Conservation (phyloP, 2,797 vertebrate species). For the Thunnus albacares region DNA sequence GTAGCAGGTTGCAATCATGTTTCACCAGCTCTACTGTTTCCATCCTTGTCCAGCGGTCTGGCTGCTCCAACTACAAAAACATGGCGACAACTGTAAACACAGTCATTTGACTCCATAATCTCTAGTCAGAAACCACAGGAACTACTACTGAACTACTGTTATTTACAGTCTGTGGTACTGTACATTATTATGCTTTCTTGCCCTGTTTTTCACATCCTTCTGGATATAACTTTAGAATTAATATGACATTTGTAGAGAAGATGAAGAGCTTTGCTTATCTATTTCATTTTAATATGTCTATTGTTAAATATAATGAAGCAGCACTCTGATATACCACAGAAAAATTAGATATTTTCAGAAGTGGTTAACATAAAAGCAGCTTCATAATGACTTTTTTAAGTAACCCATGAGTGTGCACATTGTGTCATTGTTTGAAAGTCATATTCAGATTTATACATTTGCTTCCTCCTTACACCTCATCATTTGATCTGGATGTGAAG, state of each 20-base stretch:
- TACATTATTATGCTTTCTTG: not conserved
- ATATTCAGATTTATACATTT: slow-evolving; percentile 6
- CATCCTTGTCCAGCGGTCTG: too few species aligned
- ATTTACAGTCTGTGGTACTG: not conserved
- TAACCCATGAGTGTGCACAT: slow-evolving; percentile 6
- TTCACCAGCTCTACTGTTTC: not conserved
- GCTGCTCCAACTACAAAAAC: not conserved
- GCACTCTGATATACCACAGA: too few species aligned
- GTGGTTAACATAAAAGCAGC: not conserved
- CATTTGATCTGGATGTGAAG: slow-evolving; percentile 17
- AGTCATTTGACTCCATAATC: not conserved
- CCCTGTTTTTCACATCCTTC: not conserved
- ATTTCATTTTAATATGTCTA: not conserved
- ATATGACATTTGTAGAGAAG: not conserved
- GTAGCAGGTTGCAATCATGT: not conserved
- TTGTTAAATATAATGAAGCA: slow-evolving; percentile 6
- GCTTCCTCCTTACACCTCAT: not conserved
- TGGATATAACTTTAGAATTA: not conserved
- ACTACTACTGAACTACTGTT: not conserved
- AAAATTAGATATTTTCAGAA: not conserved
- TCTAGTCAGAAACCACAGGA: not conserved
- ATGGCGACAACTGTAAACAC: not conserved
- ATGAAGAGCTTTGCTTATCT: too few species aligned
- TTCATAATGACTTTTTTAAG: not conserved
- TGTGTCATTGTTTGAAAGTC: not conserved